A percentile compares a stretch with the other conserved stretches of the same genome.
phyloP scores from a whole-genome alignment of 2,797 vertebrate species.

The Carapus acus region DNA sequence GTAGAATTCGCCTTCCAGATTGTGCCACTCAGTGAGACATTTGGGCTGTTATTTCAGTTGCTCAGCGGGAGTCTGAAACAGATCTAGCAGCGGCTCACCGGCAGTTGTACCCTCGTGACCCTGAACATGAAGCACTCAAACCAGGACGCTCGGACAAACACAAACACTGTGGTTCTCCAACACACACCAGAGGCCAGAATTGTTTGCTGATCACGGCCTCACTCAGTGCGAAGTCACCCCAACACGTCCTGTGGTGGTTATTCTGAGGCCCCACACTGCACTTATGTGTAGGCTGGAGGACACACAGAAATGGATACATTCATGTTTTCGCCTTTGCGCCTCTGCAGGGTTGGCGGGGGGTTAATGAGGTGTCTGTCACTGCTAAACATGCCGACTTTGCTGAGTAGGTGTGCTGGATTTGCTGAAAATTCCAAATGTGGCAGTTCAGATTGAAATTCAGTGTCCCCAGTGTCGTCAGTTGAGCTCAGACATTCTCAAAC shows the following conservation, averaged over 20 bases:
- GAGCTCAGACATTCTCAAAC: not conserved
- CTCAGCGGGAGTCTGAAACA: not conserved
- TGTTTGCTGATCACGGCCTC: slow-evolving; percentile 14
- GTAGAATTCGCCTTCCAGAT: no score
- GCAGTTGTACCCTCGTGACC: slow-evolving; percentile 9
- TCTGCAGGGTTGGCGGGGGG: slow-evolving; percentile 2
- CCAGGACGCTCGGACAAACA: slow-evolving; percentile 27
- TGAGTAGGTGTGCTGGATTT: slow-evolving; percentile 4
- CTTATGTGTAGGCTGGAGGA: slow-evolving; percentile 9
- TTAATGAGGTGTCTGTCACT: slow-evolving; percentile 42
- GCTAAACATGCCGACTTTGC: not conserved
- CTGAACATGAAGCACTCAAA: slow-evolving; percentile 32
- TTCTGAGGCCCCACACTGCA: slow-evolving; percentile 26
- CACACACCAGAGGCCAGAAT: slow-evolving; percentile 23
- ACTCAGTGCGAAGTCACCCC: slow-evolving; percentile 32
- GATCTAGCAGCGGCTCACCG: not conserved
- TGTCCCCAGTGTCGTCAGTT: not conserved
- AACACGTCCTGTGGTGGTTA: slow-evolving; percentile 30
- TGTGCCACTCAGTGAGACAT: no score
- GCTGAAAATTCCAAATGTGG: slow-evolving; percentile 20
- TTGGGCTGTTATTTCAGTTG: not conserved
- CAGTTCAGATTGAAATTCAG: not conserved
- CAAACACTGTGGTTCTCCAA: slow-evolving; percentile 15
- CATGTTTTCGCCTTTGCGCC: slow-evolving; percentile 9
- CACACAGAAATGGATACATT: slow-evolving; percentile 44